Base-by-base conservation (phyloP, 2,113 vertebrate genomes). In the Microtus montanus region DNA sequence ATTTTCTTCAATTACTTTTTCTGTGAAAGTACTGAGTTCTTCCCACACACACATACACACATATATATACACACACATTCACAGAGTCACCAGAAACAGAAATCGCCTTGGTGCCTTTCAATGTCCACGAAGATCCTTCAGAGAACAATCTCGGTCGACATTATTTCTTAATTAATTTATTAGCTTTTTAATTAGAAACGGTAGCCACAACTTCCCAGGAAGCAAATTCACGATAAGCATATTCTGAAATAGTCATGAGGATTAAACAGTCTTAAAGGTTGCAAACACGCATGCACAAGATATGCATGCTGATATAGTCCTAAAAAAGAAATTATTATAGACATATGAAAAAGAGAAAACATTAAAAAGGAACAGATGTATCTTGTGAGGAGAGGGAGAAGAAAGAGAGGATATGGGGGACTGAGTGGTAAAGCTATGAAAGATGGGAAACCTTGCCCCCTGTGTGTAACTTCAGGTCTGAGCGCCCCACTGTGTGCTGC, bases 101-200 rank as follows among this genome's bases (percentile, higher is more conserved):
- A 87, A 93, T 96, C 75, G 52, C 95, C 89, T 95, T 68, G 78
- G 52, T 22, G 82, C 61, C 38, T 97, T 96, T 91, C 92, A 96
- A 89, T 20, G 41, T 93, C 91, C 87, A 75, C 80, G 82, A 77
- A 93, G 89, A 96, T 47, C 54, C 24, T 97, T 93, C 91, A 90
- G 74, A 84, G 92, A 87, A 68, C 30, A 1, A n/a, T 68, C 38
- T 92, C 70, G 71, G 75, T 26, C 88, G 93, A 73, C 83, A 30
- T 47, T 96, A 2, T 0, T 96, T 96, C 70, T 84, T 63, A 74
- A 82, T 75, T 30, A 68, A 44, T 70, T 54, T 66, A 86, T 47
- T 80, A 64, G 30, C 61, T 66, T 74, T 85, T 92, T 68, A 74
- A 73, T 91, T 82, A 85, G 68, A 86, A 73, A 44, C 20, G 44